These are phyloP conservation scores for Monarcha castaneiventris DNA, from an alignment of 2,113 vertebrate genomes.

Conservation along the genomic window DNA sequence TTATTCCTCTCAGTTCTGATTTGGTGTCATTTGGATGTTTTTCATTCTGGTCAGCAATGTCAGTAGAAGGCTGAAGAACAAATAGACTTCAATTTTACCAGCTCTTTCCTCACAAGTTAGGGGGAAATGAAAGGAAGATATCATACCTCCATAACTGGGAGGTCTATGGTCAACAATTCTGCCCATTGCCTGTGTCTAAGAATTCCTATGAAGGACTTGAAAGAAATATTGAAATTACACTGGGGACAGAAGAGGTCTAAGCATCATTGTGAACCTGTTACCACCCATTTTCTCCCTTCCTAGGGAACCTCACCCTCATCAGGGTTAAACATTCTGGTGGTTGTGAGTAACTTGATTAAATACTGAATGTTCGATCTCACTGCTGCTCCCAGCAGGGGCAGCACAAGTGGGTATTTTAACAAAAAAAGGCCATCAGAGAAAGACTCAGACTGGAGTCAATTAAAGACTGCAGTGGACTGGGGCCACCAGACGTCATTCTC, in stretches of 20 bases:
- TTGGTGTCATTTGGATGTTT: background rate
- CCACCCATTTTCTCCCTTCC: background rate
- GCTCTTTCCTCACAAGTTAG: background rate
- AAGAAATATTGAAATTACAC: background rate
- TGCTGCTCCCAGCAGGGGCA: background rate
- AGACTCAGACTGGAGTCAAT: background rate
- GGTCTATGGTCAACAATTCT: background rate
- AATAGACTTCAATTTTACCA: background rate
- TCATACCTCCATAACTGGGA: background rate
- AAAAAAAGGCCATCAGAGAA: background rate
- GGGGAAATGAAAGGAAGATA: fast-evolving
- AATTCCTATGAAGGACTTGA: background rate
- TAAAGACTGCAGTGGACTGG: background rate
- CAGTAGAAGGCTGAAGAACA: background rate
- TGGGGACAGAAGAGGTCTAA: background rate
- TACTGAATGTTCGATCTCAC: background rate
- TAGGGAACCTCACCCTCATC: background rate
- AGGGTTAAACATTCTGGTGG: background rate
- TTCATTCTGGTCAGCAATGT: background rate
- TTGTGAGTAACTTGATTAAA: background rate
- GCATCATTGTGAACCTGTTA: background rate
- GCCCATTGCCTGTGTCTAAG: background rate
- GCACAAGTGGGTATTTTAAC: background rate
- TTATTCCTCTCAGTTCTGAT: background rate
- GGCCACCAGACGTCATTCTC: background rate